These are phyloP conservation scores for Muntiacus reevesi DNA, from an alignment of 2,113 vertebrate species.

Conservation along the genomic window DNA sequence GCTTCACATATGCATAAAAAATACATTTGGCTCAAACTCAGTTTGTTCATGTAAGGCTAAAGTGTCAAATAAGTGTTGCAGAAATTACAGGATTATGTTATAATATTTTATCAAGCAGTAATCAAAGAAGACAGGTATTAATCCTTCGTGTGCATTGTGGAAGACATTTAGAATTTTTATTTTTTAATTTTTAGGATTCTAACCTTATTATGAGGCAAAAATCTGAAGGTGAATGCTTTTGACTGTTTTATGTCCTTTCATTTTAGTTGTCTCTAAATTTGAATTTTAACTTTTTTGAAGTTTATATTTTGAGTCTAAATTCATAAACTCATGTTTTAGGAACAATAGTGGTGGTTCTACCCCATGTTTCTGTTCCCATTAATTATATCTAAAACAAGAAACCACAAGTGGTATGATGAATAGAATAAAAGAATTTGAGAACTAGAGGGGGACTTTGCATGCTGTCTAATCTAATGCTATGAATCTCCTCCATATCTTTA, in stretches of 20 bases:
- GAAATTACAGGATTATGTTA: slow-evolving; percentile 72
- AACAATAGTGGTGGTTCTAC: background rate
- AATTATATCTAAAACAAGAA: background rate
- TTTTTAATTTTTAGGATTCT: background rate
- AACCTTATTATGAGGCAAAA: background rate
- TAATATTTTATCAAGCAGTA: slow-evolving; percentile 72
- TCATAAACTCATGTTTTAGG: background rate
- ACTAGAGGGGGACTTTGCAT: background rate
- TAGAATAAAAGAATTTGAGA: background rate
- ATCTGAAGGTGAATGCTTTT: slow-evolving; percentile 42
- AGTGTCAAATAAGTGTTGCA: slow-evolving; percentile 62
- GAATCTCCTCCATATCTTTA: background rate
- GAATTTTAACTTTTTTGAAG: slow-evolving; percentile 3
- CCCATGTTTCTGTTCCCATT: background rate
- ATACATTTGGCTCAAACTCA: slow-evolving; percentile 46
- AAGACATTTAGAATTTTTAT: slow-evolving; percentile 32
- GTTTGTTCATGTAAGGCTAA: slow-evolving; percentile 63
- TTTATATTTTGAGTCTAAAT: slow-evolving; percentile 14
- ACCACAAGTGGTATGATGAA: background rate
- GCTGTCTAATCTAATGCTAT: background rate
- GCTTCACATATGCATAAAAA: slow-evolving; percentile 60
- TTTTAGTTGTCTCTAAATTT: slow-evolving; percentile 31
- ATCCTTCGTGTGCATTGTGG: slow-evolving; percentile 67
- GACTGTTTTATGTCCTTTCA: background rate
- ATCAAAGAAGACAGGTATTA: slow-evolving; percentile 71